phyloP scores from a whole-genome alignment of 2,113 vertebrate genomes.

The Poecilia latipinna region DNA sequence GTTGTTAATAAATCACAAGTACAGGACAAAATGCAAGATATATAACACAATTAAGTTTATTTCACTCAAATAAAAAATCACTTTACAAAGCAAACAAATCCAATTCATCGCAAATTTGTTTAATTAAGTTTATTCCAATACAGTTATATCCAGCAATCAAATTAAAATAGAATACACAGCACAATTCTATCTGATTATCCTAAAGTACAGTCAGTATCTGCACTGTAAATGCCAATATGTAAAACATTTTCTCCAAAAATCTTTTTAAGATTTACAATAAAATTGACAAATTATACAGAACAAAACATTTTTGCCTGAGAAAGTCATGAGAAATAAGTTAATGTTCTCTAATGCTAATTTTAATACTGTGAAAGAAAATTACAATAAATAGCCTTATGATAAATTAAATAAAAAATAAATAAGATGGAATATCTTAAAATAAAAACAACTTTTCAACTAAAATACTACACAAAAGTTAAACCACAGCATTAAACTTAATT shows the following conservation, averaged over 20 bases:
- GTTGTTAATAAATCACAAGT: too few species aligned
- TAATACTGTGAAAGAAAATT: background rate
- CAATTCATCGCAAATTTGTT: background rate
- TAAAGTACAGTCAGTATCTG: background rate
- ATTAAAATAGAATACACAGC: background rate
- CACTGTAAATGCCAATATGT: background rate
- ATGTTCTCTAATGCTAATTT: slow-evolving; percentile 23
- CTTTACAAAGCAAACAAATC: background rate
- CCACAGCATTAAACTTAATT: background rate
- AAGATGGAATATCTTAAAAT: slow-evolving; percentile 10
- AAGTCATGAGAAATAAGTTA: slow-evolving; percentile 15
- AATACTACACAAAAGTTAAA: background rate
- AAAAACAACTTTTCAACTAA: background rate
- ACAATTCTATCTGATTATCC: background rate
- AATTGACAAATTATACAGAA: background rate
- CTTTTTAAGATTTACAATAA: background rate
- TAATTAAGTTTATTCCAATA: background rate
- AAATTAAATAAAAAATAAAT: slow-evolving; percentile 48
- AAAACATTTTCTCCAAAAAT: background rate
- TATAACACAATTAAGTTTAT: background rate
- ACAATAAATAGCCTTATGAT: slow-evolving; percentile 51
- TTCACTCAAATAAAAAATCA: background rate
- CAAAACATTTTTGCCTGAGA: slow-evolving; percentile 10
- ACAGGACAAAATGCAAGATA: background rate
- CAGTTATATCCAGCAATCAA: background rate